Evolutionary conservation across 2,797 vertebrate genomes (phyloP), one percentile per base, ranked within the genome.

Genomic region (Microhierax caerulescens): DNA sequence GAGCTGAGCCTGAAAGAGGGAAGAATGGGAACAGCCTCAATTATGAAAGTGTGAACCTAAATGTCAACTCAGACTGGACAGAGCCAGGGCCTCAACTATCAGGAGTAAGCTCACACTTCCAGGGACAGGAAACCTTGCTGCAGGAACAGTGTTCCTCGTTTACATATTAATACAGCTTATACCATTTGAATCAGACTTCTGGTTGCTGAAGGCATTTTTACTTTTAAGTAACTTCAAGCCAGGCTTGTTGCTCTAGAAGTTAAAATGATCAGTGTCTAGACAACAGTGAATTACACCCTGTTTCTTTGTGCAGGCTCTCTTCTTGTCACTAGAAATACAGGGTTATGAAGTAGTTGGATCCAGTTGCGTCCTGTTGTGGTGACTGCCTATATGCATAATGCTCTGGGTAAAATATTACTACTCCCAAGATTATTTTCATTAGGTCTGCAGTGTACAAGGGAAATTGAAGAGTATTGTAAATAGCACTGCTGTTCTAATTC

Each of bases 141-240:
- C 67, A 78, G 90, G 90, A 91, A 3, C 70, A 47, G 60, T 87
- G 81, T 50, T 51, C 50, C 68, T 95, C 0, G 0, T 96, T 97
- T 97, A 21, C 93, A 87, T 96, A 87, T 32, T 96, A 80, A 91
- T 93, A 15, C 78, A 85, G n/a, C 27, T 89, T 72, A 20, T 85
- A 77, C 80, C 17, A 39, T 92, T 96, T 95, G 86, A 93, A 94
- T 94, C 74, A 85, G 88, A 87, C 60, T 67, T 89, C 72, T 77
- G 72, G 57, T 96, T 91, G 94, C 95, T 95, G 84, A 96, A 85
- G 97, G 96, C 93, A 1, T 34, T 94, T 69, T 72, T 95, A 64
- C 93, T 94, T 95, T 96, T 94, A 96, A 97, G 95, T 96, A 89
- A 97, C 93, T 97, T 95, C 96, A 96, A 96, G 95, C 88, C 78